Percentiles rank a stretch among this genome's conserved stretches.
Conservation (phyloP, 2,888 invertebrate species). For the Leucophenga montana region DNA sequence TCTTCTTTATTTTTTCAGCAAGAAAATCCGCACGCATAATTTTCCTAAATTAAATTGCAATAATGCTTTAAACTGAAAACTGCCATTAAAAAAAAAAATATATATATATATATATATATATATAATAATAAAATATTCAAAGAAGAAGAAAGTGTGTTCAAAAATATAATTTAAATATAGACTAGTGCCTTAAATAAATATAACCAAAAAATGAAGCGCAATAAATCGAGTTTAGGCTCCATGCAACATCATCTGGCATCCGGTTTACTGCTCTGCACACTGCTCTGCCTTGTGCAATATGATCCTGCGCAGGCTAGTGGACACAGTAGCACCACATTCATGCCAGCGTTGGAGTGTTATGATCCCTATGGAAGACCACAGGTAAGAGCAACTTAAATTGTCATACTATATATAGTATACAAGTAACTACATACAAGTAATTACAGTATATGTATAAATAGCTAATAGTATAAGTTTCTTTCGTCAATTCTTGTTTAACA, state of each 20-base stretch:
- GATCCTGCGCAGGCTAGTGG: constrained; percentile 53
- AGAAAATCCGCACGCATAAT: constrained; percentile 51
- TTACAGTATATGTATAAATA: too few species aligned
- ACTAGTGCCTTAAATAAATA: constrained; percentile 33
- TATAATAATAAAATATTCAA: too few species aligned
- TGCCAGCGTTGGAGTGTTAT: constrained; percentile 74
- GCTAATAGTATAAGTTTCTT: neutral
- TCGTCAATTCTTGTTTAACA: neutral
- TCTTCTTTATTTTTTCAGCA: constrained; percentile 48
- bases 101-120: constrained; percentile 34
- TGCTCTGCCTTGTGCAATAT: constrained; percentile 43
- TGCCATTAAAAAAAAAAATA: constrained; percentile 26
- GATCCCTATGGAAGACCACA: constrained; percentile 76
- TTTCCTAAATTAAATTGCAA: constrained; percentile 41
- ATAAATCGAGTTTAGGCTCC: constrained; percentile 65
- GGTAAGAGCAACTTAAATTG: constrained; percentile 72
- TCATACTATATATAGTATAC: neutral
- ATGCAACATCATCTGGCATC: constrained; percentile 50
- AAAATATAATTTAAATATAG: too few species aligned
- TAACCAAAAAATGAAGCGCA: constrained; percentile 62
- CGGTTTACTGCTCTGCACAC: constrained; percentile 46
- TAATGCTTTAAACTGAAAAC: constrained; percentile 50
- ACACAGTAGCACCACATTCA: constrained; percentile 66
- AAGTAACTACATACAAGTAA: too few species aligned
- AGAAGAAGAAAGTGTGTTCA: too few species aligned